phyloP scores from a whole-genome alignment of 2,888 invertebrate species.

The Galerucella nymphaeae region DNA sequence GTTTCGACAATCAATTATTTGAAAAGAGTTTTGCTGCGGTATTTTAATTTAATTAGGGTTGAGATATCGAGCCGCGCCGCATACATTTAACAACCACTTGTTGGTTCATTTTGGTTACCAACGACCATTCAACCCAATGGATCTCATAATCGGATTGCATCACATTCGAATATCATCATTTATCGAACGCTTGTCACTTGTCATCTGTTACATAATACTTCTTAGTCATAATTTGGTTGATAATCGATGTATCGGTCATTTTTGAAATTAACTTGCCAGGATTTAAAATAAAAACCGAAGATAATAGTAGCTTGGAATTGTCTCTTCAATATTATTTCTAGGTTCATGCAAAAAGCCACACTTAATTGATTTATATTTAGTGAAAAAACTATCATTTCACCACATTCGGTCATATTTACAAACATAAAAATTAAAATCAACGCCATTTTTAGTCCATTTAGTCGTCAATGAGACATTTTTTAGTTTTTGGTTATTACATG shows the following conservation, averaged over 20 bases:
- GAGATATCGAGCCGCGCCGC: conserved; percentile 44
- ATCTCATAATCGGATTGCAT: conserved; percentile 49
- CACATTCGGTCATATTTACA: too few relatives aligned
- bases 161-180: conserved; percentile 52
- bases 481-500: too few relatives aligned
- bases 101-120: conserved; percentile 53
- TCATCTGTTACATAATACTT: conserved; percentile 48
- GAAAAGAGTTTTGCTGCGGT: conserved; percentile 59
- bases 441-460: too few relatives aligned
- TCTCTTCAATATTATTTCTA: not conserved
- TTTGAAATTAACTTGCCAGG: not conserved
- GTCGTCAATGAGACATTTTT: too few relatives aligned
- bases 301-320: not conserved
- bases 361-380: too few relatives aligned
- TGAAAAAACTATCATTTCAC: too few relatives aligned
- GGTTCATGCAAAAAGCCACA: too few relatives aligned
- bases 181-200: conserved; percentile 47
- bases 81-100: conserved; percentile 55
- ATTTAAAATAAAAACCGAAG: not conserved
- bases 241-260: conserved; percentile 9
- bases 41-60: conserved; percentile 64
- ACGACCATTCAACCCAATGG: conserved; percentile 11
- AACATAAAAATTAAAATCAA: too few relatives aligned
- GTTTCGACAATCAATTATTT: conserved; percentile 66
- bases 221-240: conserved; percentile 31